Conservation (phyloP, 2,113 vertebrate genomes). For the Delphinapterus leucas region DNA sequence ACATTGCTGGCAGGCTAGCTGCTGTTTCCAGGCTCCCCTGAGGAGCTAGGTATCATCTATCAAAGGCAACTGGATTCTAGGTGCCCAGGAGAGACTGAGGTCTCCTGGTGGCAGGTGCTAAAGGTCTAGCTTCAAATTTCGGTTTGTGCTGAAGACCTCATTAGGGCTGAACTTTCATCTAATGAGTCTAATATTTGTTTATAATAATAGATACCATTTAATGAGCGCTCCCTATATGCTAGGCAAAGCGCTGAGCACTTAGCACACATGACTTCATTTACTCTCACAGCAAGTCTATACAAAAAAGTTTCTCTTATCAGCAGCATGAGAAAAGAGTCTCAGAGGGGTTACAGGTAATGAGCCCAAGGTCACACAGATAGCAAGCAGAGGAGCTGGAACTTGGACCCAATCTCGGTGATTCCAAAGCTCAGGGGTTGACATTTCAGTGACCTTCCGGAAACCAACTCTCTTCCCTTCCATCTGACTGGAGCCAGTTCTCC, state of each 20-base stretch:
- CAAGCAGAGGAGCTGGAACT: neutral
- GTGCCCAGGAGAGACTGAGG: neutral
- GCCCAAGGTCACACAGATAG: neutral
- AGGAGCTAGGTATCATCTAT: neutral
- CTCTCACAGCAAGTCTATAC: neutral
- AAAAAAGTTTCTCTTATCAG: neutral
- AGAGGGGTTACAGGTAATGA: neutral
- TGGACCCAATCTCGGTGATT: neutral
- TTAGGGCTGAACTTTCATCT: neutral
- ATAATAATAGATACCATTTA: neutral
- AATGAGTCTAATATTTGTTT: conserved; percentile 5
- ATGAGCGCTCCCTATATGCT: neutral
- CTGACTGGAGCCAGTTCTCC: neutral
- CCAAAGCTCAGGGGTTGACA: neutral
- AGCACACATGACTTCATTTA: neutral
- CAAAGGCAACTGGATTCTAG: neutral
- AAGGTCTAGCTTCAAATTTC: conserved; percentile 25
- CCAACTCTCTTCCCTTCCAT: neutral
- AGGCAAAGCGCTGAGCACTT: neutral
- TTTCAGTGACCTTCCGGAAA: conserved; percentile 24
- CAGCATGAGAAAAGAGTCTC: neutral
- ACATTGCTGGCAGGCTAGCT: neutral
- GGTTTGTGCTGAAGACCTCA: neutral
- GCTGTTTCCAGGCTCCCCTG: neutral
- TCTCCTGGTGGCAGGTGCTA: neutral